Base-by-base conservation (phyloP, 1,140 invertebrate genomes). In the Drosophila ananassae region DNA sequence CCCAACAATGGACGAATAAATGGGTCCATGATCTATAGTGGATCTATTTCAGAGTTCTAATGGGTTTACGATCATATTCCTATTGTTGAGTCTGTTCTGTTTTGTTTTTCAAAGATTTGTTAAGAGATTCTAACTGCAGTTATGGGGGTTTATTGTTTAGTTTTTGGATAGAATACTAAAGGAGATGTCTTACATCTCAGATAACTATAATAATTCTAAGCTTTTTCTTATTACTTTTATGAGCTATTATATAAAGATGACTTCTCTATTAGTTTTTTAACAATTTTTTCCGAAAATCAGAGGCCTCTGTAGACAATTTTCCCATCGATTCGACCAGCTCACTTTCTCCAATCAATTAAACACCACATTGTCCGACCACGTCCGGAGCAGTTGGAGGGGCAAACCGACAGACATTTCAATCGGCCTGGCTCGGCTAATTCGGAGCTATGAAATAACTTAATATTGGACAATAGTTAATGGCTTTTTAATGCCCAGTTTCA, bases 271-370 rank as follows among this genome's bases (percentile, higher is more conserved):
- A 39, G 63, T 48, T 69, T 55, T 67, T 67, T 68, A 28, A 30
- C 13, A 58, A 54, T 62, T 84, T 76, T 82, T 72, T 61, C 72
- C 69, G 56, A 32, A 21, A 64, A 47, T n/a, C 8, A 13, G 44
- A 67, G 7, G 24, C 39, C 61, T 34, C 81, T 85, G 71, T 71
- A 85, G 69, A 81, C 71, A 1, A 87, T 81, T 85, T 85, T 85
- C 82, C 77, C 82, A 85, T 76, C 69, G 52, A 34, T 69, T 67
- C 58, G 74, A 44, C 50, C 66, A 55, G 81, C 60, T 87, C 64
- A 85, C 82, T 85, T 85, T 85, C 82, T 82, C 82, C 75, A 85
- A 85, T 85, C 82, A 85, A 87, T 85, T 85, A 87, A 87, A 73
- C 82, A 55, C 34, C 3, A 56, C 74, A 87, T 73, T 72, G 37